Evolutionary conservation across 2,797 vertebrate genomes (phyloP), one percentile per base, ranked within the genome.

Genomic region (Notolepis coatsorum): DNA sequence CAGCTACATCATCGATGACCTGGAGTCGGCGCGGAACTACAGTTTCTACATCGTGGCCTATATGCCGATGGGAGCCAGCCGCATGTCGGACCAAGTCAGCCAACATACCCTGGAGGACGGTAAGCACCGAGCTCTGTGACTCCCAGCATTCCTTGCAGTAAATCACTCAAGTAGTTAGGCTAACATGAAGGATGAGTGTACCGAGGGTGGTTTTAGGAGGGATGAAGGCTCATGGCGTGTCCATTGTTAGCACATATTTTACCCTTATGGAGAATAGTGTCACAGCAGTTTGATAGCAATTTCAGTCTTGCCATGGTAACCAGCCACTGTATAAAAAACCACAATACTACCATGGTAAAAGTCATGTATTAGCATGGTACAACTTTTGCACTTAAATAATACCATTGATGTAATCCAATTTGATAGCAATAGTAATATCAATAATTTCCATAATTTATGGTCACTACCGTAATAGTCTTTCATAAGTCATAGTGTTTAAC

Each of bases 61-160:
- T 73, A 99, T 99, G 98, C 97, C 97, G 12, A 91, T 99, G 94
- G 98, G 98, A 76, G 98, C 98, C 78, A 99, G 97, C 74, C 97
- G 97, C 77, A 99, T 99, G 97, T 99, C 97, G 0, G 97, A 98
- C 62, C 96, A 97, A 48, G 95, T 98, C 62, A 96, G 92, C 37
- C 96, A 96, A 84, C 95, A 93, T 65, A 99, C 97, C 3, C 89
- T 99, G 62, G 97, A 99, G 88, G 97, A 99, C 47, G 96, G 98
- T 99, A 91, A 95, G 94, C 66, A 23, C 45, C 52, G 38, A 79
- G 35, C 75, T 39, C 18, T 52, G 56, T 77, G 62, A 70, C 65
- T 58, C 45, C 46, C 67, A 68, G 60, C 74, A 84, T 86, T 85
- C 84, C 72, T 84, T 10, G 64, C 75, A 74, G 68, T 87, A 82